Conservation (phyloP, 1,140 invertebrate species). For the Drosophila takahashii region DNA sequence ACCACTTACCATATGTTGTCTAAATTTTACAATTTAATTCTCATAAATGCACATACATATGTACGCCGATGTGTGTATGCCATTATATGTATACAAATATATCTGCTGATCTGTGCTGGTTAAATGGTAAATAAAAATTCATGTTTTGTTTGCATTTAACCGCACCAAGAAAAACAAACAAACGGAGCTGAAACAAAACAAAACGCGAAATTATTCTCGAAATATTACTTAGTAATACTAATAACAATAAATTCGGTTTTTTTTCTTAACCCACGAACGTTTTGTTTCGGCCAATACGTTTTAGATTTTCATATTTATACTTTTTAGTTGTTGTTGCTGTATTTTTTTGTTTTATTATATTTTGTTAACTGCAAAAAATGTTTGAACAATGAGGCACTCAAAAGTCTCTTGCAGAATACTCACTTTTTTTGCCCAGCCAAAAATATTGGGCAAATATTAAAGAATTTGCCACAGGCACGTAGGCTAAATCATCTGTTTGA, state of each 20-base stretch:
- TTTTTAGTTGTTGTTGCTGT: constrained; percentile 16
- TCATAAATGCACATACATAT: constrained; percentile 7
- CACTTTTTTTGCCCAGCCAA: constrained; percentile 6
- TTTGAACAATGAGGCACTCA: constrained; percentile 54
- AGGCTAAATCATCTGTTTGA: constrained; percentile 28
- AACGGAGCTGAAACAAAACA: constrained; percentile 30
- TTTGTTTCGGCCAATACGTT: constrained; percentile 3
- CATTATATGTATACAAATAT: constrained; percentile 8
- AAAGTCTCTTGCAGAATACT: constrained; percentile 3
- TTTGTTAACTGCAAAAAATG: constrained; percentile 47
- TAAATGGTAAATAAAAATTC: constrained; percentile 57
- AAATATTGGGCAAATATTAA: constrained; percentile 31
- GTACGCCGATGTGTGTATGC: constrained; percentile 8
- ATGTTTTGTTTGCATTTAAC: constrained; percentile 55
- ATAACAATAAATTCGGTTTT: constrained; percentile 53
- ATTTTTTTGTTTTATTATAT: constrained; percentile 33
- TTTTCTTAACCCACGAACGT: constrained; percentile 17
- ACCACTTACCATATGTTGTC: constrained; percentile 17
- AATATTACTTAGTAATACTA: constrained; percentile 76
- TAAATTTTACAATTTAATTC: constrained; percentile 22
- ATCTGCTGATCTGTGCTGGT: constrained; percentile 27
- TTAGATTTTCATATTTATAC: constrained; percentile 17
- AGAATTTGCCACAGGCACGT: constrained; percentile 28
- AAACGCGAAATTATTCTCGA: constrained; percentile 23
- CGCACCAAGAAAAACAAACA: constrained; percentile 37